Base-by-base conservation (phyloP, 2,113 vertebrate species). In the Hemichromis elongatus region DNA sequence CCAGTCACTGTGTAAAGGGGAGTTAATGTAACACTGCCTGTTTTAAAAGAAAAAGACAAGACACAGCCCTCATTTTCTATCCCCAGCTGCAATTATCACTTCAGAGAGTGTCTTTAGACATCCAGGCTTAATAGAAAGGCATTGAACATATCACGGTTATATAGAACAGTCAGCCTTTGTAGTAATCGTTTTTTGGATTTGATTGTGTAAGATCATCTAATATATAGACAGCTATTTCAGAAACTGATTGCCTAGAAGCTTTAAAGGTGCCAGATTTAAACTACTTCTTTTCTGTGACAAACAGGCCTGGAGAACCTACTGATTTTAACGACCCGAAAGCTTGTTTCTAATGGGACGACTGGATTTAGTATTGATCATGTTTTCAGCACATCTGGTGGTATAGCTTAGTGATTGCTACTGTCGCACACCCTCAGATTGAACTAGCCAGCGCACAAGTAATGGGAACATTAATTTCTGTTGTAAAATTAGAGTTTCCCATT, bases 321-420 rank as follows among this genome's bases (percentile, higher is more conserved):
- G 78, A 89, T 92, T 93, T 88, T 82, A 94, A 92, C 84, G 80
- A 90, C 79, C 52, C 73, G 57, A 90, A 84, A 90, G 83, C 88
- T 82, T 86, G 84, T 87, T 87, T 92, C 86, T 85, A 88, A 92
- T 86, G 81, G 52, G 26, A 82, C 88, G 86, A 93, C 91, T 93
- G 88, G 85, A 91, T 92, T 89, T 82, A 59, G 80, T 86, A 92
- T 92, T 95, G 93, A 95, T 94, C 93, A 88, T 77, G 40, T 90
- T 91, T 92, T 84, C 75, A 75, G 78, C 8, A 9, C 84, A 86
- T 86, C 81, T 66, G 13, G 47, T 55, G 84, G 85, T 78, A 59
- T 45, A 47, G 73, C 86, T 89, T 86, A 87, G 83, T 88, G 90
- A 93, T 91, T 88, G 90, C 61, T 81, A 13, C 86, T 90, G 79